Evolutionary conservation across 2,797 vertebrate species (phyloP).

Genomic region (Simalia tracyae): DNA sequence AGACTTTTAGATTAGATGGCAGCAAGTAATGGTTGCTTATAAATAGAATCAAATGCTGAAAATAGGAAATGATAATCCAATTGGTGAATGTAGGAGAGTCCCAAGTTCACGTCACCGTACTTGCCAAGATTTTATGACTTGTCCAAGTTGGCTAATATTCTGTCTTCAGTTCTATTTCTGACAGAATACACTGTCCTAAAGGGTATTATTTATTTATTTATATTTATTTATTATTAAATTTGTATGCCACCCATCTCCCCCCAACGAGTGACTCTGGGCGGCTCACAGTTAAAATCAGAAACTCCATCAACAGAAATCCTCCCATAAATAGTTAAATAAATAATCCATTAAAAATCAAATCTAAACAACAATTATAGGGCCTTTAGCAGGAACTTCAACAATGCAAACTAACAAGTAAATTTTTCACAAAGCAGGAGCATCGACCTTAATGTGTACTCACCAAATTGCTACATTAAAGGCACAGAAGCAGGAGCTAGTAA

Average conservation of each 20-base stretch:
- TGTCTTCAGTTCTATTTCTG: background rate
- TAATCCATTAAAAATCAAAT: too few species aligned
- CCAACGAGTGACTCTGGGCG: too few species aligned
- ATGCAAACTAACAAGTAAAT: background rate
- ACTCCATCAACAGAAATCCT: too few species aligned
- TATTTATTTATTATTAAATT: too few species aligned
- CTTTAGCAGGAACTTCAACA: background rate
- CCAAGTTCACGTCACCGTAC: background rate
- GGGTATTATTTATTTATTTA: too few species aligned
- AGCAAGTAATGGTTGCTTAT: background rate
- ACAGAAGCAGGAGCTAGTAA: background rate
- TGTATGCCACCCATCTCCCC: too few species aligned
- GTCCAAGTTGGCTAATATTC: background rate
- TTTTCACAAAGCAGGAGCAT: background rate
- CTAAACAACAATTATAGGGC: too few species aligned
- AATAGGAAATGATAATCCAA: background rate
- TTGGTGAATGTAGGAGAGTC: background rate
- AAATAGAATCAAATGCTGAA: background rate
- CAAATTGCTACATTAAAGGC: background rate
- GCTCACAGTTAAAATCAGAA: too few species aligned
- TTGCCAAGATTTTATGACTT: background rate
- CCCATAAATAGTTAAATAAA: too few species aligned
- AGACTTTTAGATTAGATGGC: background rate
- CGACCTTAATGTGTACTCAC: background rate
- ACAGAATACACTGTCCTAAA: background rate